Conservation (phyloP, 2,888 invertebrate species). For the Asteroscopus sphinx region DNA sequence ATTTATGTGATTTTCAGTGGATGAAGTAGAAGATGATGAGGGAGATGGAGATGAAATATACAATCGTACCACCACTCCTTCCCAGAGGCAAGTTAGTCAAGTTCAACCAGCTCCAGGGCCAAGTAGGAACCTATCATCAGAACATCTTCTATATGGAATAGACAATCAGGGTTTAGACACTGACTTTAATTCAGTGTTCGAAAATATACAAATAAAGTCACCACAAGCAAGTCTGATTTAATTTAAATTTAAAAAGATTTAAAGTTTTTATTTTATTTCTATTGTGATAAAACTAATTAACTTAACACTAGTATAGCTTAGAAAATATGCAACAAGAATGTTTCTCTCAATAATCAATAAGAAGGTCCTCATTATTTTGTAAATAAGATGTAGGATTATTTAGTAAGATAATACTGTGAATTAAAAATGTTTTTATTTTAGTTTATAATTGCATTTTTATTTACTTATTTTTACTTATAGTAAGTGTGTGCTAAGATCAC, state of each 20-base stretch:
- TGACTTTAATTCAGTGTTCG: slow-evolving; percentile 91
- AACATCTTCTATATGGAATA: slow-evolving; percentile 87
- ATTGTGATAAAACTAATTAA: slow-evolving; percentile 41
- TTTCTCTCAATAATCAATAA: slow-evolving; percentile 17
- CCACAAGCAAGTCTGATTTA: slow-evolving; percentile 81
- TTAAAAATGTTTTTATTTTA: slow-evolving; percentile 46
- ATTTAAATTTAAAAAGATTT: no score
- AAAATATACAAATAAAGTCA: slow-evolving; percentile 90
- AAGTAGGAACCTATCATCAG: slow-evolving; percentile 83
- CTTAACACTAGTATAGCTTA: slow-evolving; percentile 12
- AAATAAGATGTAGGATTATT: slow-evolving; percentile 29
- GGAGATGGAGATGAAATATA: slow-evolving; percentile 85
- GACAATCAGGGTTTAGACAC: slow-evolving; percentile 91
- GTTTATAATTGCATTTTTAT: slow-evolving; percentile 27
- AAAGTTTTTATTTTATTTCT: slow-evolving; percentile 16
- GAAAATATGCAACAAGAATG: slow-evolving; percentile 8
- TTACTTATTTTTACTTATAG: background rate
- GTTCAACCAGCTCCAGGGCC: slow-evolving; percentile 79
- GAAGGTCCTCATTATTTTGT: slow-evolving; percentile 11
- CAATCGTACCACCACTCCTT: slow-evolving; percentile 83
- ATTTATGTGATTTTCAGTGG: slow-evolving; percentile 71
- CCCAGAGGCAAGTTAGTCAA: slow-evolving; percentile 44
- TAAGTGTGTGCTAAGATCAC: background rate
- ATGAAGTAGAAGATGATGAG: slow-evolving; percentile 85
- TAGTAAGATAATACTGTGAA: slow-evolving; percentile 28